These are phyloP conservation scores for Chromoteleia sp. DNA, from an alignment of 2,888 invertebrate species.

Conservation along the genomic window DNA sequence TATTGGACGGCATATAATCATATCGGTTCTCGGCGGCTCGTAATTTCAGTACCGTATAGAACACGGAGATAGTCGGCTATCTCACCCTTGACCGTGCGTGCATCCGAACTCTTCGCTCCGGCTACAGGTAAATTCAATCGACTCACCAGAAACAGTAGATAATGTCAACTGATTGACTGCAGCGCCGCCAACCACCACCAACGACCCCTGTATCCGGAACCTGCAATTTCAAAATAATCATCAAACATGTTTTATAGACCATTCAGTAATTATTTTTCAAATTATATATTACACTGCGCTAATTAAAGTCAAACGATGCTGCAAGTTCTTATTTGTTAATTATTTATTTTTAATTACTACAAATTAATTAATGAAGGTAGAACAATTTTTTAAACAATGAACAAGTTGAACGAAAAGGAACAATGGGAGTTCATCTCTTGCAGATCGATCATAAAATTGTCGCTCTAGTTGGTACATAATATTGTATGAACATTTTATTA, in stretches of 20 bases:
- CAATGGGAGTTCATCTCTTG: too few species aligned
- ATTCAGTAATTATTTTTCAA: constrained; percentile 5
- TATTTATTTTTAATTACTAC: too few species aligned
- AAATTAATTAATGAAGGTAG: too few species aligned
- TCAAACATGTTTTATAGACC: background rate
- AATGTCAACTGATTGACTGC: constrained; percentile 58
- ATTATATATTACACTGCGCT: background rate
- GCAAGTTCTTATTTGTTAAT: too few species aligned
- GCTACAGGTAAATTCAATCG: constrained; percentile 67
- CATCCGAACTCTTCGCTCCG: constrained; percentile 51
- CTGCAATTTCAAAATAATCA: constrained; percentile 39
- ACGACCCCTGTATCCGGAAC: constrained; percentile 17
- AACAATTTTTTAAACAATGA: too few species aligned
- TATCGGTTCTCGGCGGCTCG: constrained; percentile 67
- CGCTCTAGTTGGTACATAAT: too few species aligned
- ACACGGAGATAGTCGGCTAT: constrained; percentile 58
- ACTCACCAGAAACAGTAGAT: constrained; percentile 64
- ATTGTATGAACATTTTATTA: too few species aligned
- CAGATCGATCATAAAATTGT: too few species aligned
- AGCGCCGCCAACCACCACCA: constrained; percentile 21
- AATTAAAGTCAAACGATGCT: too few species aligned
- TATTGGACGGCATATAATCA: constrained; percentile 64
- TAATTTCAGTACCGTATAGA: constrained; percentile 61
- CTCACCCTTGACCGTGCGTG: constrained; percentile 69
- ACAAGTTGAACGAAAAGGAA: too few species aligned